Percentiles rank a stretch among this genome's conserved stretches.
Conservation (phyloP, 2,113 vertebrate species). For the Suricata suricatta region DNA sequence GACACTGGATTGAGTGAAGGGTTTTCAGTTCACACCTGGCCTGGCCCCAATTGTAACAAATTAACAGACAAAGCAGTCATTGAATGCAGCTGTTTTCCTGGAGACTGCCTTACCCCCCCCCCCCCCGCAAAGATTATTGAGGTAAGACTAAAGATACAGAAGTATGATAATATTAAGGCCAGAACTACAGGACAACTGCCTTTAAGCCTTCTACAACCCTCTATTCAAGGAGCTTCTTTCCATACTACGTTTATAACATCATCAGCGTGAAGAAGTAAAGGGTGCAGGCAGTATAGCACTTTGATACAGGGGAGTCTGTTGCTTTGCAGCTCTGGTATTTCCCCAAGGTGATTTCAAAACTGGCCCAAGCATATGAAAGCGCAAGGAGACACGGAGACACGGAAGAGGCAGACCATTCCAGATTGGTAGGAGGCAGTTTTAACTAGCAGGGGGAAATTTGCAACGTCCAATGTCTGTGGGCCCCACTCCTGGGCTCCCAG, state of each 20-base stretch:
- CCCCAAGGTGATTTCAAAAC: background rate
- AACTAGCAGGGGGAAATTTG: background rate
- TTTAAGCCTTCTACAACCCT: slow-evolving; percentile 95
- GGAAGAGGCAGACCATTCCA: too few species aligned
- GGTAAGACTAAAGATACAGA: slow-evolving; percentile 96
- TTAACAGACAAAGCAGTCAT: slow-evolving; percentile 91
- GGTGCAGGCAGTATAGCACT: background rate
- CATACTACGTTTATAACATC: slow-evolving; percentile 97
- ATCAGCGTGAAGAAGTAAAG: slow-evolving; percentile 84
- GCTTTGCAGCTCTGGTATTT: background rate
- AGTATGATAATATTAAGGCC: slow-evolving; percentile 94
- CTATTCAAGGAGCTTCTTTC: slow-evolving; percentile 94
- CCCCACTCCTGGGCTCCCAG: background rate
- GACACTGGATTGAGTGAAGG: slow-evolving; percentile 94
- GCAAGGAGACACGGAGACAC: background rate
- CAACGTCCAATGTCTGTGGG: background rate
- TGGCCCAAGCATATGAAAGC: background rate
- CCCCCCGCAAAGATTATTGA: slow-evolving; percentile 94
- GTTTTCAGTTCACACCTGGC: slow-evolving; percentile 92
- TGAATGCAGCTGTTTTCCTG: slow-evolving; percentile 93
- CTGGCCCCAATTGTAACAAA: slow-evolving; percentile 95
- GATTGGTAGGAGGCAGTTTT: background rate
- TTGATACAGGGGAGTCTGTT: background rate
- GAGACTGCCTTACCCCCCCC: slow-evolving; percentile 93
- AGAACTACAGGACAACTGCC: slow-evolving; percentile 94